Percentiles rank a stretch among this genome's conserved stretches.
These are phyloP conservation scores for Aurelia aurita DNA, from an alignment of 30 jellyfish, hydroid and myxozoan species.

Conservation along the genomic window DNA sequence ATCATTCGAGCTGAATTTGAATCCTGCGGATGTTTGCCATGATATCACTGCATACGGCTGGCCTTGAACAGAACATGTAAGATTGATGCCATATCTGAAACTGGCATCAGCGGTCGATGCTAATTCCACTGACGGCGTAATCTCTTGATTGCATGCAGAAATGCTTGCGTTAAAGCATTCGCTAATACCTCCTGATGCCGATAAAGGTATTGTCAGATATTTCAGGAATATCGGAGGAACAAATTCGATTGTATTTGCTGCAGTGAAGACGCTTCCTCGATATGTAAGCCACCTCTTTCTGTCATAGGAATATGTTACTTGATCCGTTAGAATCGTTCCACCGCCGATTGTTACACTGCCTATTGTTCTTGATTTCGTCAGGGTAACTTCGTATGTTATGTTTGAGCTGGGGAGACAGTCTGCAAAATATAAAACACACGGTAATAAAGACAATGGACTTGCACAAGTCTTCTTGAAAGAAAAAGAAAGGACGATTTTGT, in stretches of 20 bases:
- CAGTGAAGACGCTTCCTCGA: slow-evolving; percentile 1
- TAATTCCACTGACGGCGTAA: slow-evolving; percentile 27
- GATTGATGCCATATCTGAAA: slow-evolving; percentile 5
- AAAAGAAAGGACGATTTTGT: too few relatives aligned
- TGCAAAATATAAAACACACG: neutral
- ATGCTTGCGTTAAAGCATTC: slow-evolving; percentile 12
- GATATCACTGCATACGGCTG: slow-evolving; percentile 37
- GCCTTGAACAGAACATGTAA: slow-evolving; percentile 31
- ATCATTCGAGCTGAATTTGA: neutral
- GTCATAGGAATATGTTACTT: slow-evolving; percentile 27
- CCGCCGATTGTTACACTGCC: neutral
- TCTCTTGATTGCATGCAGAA: slow-evolving; percentile 45
- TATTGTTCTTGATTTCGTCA: slow-evolving; percentile 15
- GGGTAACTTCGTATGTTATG: slow-evolving; percentile 28
- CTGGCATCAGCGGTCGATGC: neutral
- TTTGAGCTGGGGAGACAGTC: slow-evolving; percentile 24
- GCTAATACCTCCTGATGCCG: neutral
- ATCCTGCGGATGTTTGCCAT: slow-evolving; percentile 47
- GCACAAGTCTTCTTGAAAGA: too few relatives aligned
- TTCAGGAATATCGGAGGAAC: slow-evolving; percentile 27
- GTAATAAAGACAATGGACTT: neutral
- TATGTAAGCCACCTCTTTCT: slow-evolving; percentile 30
- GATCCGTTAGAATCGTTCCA: slow-evolving; percentile 17
- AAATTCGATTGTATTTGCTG: neutral
- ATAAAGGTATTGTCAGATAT: slow-evolving; percentile 9